Conservation (phyloP, 1,140 invertebrate genomes). For the Drosophila saltans region DNA sequence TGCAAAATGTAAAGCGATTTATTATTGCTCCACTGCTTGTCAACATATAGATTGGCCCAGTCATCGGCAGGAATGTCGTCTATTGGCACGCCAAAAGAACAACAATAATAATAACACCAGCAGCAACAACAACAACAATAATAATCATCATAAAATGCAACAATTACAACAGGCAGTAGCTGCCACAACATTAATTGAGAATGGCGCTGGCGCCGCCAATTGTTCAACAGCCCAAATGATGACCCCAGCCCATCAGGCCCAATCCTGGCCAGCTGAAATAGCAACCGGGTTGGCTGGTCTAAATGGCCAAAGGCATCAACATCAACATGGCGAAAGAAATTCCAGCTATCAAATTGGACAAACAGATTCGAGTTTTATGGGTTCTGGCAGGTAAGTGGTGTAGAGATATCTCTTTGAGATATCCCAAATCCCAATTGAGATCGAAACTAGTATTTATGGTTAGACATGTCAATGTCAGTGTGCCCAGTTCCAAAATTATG, state of each 20-base stretch:
- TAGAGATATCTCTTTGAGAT: no score
- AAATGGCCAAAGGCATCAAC: slow-evolving; percentile 36
- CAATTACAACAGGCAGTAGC: slow-evolving; percentile 72
- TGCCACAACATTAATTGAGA: slow-evolving; percentile 59
- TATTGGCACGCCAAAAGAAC: slow-evolving; percentile 66
- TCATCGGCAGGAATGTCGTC: slow-evolving; percentile 86
- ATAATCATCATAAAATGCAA: slow-evolving; percentile 60
- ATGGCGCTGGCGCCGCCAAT: slow-evolving; percentile 60
- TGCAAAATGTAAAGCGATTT: slow-evolving; percentile 88
- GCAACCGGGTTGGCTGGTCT: background rate
- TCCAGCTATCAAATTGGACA: slow-evolving; percentile 75
- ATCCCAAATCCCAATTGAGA: background rate
- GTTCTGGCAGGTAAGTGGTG: slow-evolving; percentile 66
- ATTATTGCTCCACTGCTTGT: slow-evolving; percentile 92
- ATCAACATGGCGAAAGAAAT: slow-evolving; percentile 61
- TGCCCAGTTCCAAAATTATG: slow-evolving; percentile 1
- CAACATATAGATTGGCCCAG: slow-evolving; percentile 90
- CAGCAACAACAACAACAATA: slow-evolving; percentile 29
- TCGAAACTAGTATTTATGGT: background rate
- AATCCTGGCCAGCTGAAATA: slow-evolving; percentile 61
- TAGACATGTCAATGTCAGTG: background rate
- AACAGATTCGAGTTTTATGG: slow-evolving; percentile 71
- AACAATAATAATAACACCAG: slow-evolving; percentile 38
- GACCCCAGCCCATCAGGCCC: slow-evolving; percentile 66
- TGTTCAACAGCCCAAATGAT: slow-evolving; percentile 71